Conservation (phyloP, 2,113 vertebrate species). For the Puntigrus tetrazona region DNA sequence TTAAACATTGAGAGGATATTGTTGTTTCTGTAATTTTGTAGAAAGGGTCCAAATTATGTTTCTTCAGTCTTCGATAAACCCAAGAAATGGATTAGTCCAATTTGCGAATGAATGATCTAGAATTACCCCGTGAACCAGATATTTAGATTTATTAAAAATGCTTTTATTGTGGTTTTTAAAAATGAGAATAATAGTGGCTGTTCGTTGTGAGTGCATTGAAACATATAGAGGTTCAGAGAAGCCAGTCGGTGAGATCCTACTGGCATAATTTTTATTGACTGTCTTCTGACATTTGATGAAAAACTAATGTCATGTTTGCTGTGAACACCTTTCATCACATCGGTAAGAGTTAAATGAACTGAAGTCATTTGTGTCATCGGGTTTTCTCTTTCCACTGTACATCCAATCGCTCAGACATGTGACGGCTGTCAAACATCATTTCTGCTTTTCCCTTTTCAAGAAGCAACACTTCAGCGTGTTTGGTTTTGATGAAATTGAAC, state of each 20-base stretch:
- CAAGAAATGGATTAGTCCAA: not conserved
- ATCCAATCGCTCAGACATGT: not conserved
- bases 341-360: constrained; percentile 3
- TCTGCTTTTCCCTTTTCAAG: not conserved
- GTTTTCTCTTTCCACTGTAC: not conserved
- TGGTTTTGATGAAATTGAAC: not conserved
- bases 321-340: constrained; percentile 8
- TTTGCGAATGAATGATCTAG: not conserved
- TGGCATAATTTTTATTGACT: not conserved
- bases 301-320: constrained; percentile 9
- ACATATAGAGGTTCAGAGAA: not conserved
- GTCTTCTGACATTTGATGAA: not conserved
- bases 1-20: no score
- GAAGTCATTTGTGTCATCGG: constrained; percentile 8
- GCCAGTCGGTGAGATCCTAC: not conserved
- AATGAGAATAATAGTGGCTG: not conserved
- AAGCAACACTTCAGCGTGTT: constrained; percentile 2
- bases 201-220: not conserved
- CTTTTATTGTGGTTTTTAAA: not conserved
- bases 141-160: not conserved
- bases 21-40: not conserved
- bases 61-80: not conserved
- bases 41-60: not conserved
- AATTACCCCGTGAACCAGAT: not conserved
- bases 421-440: constrained; percentile 24